Evolutionary conservation across 2,113 vertebrate species (phyloP).

Genomic region (Lagopus muta): DNA sequence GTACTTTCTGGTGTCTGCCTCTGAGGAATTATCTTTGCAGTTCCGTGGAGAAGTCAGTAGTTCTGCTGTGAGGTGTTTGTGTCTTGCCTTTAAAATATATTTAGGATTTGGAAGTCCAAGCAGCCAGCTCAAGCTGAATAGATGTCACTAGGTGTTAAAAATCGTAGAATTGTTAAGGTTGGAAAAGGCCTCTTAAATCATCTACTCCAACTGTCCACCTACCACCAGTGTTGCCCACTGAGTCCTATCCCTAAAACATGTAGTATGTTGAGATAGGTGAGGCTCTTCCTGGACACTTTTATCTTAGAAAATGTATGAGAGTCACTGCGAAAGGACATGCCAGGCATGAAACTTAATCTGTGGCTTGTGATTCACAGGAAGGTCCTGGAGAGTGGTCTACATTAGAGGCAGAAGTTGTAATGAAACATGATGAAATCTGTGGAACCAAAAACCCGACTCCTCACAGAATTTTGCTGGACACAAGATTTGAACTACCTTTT

Average conservation of each 20-base stretch:
- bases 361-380: slow-evolving; percentile 83
- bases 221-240: too few relatives aligned
- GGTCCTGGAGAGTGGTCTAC: slow-evolving; percentile 93
- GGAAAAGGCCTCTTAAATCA: too few relatives aligned
- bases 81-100: neutral
- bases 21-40: neutral
- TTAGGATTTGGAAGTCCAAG: neutral
- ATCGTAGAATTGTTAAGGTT: too few relatives aligned
- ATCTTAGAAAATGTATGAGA: neutral
- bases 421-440: slow-evolving; percentile 95
- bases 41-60: neutral
- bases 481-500: slow-evolving; percentile 95
- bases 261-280: neutral
- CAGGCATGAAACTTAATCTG: slow-evolving; percentile 9
- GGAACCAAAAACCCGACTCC: slow-evolving; percentile 95
- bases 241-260: neutral
- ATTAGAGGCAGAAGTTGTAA: slow-evolving; percentile 91
- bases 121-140: neutral
- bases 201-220: too few relatives aligned
- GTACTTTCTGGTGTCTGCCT: neutral
- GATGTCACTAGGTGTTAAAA: neutral
- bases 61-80: neutral
- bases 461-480: slow-evolving; percentile 92
- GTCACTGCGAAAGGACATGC: neutral
- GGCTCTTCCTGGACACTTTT: neutral